Evolutionary conservation across 2,888 invertebrate species (phyloP).

Genomic region (Nebria brevicollis): DNA sequence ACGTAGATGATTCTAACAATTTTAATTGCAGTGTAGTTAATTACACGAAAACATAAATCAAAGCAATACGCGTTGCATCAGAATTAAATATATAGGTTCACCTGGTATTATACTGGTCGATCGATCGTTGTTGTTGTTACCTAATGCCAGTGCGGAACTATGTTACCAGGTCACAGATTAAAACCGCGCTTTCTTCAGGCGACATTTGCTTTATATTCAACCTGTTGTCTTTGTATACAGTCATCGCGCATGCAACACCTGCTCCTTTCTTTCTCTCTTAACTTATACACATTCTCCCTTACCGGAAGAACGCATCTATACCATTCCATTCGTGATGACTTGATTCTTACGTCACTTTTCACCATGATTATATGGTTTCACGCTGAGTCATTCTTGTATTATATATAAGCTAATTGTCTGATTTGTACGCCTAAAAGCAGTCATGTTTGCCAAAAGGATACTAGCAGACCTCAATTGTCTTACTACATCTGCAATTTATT

Average conservation of each 20-base stretch:
- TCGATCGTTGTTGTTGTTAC: no score
- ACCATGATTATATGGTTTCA: not conserved
- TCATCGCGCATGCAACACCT: not conserved
- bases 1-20: no score
- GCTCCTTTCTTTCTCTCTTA: not conserved
- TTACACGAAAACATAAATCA: no score
- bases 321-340: not conserved
- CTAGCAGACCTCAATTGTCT: no score
- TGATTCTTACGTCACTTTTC: not conserved
- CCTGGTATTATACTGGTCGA: no score
- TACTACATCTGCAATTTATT: no score
- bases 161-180: not conserved
- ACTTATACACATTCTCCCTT: not conserved
- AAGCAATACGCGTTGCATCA: no score
- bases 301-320: not conserved
- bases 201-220: not conserved
- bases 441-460: no score
- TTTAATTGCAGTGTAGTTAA: no score
- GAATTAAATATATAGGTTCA: no score
- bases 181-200: not conserved
- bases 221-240: not conserved
- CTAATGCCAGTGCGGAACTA: not conserved
- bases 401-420: no score
- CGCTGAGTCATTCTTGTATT: not conserved
- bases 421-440: no score